phyloP scores from a whole-genome alignment of 2,888 invertebrate genomes.

The Nycteola revayana region DNA sequence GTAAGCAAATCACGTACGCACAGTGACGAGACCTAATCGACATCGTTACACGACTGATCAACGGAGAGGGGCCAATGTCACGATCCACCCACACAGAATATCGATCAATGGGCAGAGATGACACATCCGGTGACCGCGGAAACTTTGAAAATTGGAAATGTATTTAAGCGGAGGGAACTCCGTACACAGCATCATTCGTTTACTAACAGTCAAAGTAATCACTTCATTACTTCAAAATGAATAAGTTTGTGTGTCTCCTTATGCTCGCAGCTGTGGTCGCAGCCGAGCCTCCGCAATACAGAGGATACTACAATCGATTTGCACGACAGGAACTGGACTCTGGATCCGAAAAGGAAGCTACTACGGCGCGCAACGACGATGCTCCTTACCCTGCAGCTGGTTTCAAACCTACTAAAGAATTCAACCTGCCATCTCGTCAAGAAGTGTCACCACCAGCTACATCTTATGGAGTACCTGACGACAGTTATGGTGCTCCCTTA shows the following conservation, averaged over 20 bases:
- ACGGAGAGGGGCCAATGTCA: conserved; percentile 75
- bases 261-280: conserved; percentile 54
- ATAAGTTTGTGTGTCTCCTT: conserved; percentile 54
- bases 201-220: conserved; percentile 47
- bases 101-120: conserved; percentile 60
- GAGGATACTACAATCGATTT: conserved; percentile 48
- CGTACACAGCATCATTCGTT: conserved; percentile 67
- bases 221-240: conserved; percentile 48
- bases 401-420: conserved; percentile 56
- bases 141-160: conserved; percentile 43
- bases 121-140: conserved; percentile 69
- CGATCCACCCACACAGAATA: conserved; percentile 62
- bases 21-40: conserved; percentile 76
- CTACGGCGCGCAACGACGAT: conserved; percentile 35
- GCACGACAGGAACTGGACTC: conserved; percentile 54
- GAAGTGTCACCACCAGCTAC: conserved; percentile 56
- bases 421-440: conserved; percentile 62
- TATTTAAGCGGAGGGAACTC: conserved; percentile 56
- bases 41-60: conserved; percentile 65
- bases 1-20: conserved; percentile 61
- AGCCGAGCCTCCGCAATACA: conserved; percentile 63
- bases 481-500: conserved; percentile 67
- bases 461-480: conserved; percentile 63
- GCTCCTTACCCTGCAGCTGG: conserved; percentile 69
- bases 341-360: conserved; percentile 31